Evolutionary conservation across 2,797 vertebrate genomes (phyloP), one percentile per base, ranked within the genome.

Genomic region (Peromyscus attwateri): DNA sequence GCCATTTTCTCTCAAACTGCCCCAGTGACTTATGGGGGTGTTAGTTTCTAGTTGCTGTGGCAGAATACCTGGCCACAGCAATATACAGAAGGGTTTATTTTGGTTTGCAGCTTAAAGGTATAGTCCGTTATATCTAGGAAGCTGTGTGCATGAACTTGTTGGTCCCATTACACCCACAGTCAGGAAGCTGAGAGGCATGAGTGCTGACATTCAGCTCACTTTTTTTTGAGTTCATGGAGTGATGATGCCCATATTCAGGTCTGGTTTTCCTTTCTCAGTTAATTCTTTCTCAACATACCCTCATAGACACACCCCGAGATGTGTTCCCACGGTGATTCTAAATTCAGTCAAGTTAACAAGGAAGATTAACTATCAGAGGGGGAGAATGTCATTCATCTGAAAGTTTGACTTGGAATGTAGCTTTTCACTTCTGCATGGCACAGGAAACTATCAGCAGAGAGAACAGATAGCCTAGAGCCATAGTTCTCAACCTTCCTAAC

Each of bases 341-440:
- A 60, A 76, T 89, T 89, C 70, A 89, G 87, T 76, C 52, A 75
- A 89, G 37, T 89, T 89, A 71, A 46, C 52, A 76, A 25, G 43
- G 71, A 76, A 89, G 71, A 89, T 88, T 29, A 88, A 60, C 70
- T 62, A 4, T 76, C 71, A 73, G 27, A 75, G 37, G 29, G 49
- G 27, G 29, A n/a, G 60, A 87, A 83, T 10, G 60, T 82, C 84
- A 87, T 81, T 97, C 62, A 66, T 71, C n/a, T 90, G 34, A 83
- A 94, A 92, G 64, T 75, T 60, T 60, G n/a, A 76, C 27, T 88
- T 88, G 43, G 52, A 75, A 88, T 37, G 31, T 60, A 60, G 3
- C 25, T 57, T 60, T 75, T 75, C 25, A 43, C 37, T 89, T 62
- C 55, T 89, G 6, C 23, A 34, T 4, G 55, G 37, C n/a, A 62